Evolutionary conservation across 1,140 invertebrate genomes (phyloP), one percentile per base, ranked within the genome.

Genomic region (Conus ventricosus): DNA sequence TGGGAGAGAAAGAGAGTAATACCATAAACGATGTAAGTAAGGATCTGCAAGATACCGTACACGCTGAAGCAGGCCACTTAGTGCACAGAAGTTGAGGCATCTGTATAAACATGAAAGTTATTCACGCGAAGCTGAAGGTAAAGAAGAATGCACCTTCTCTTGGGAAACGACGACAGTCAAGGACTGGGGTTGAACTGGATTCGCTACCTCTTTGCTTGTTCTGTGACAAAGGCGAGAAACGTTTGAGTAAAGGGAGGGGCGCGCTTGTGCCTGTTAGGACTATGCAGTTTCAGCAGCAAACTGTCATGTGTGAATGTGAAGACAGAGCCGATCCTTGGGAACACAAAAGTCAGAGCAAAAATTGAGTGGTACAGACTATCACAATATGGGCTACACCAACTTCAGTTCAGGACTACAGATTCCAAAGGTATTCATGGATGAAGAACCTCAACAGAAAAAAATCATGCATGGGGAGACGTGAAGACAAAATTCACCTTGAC

Each of bases 211-310:
- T n/a, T 51, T 53, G 80, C 23, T 81, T 81, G 39, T 81, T 81
- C 80, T 81, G 80, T 81, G 27, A 81, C 39, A 81, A 81, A 81
- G 80, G 80, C 25, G 5, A 81, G 25, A 81, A 39, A 54, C 2
- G 80, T n/a, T 27, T 81, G 53, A 81, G 23, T 27, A 81, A 81
- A 53, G 23, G 53, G 11, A 81, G 10, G 3, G 39, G 25, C 17
- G 1, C 10, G 5, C 80, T 39, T 53, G 23, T 81, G 23, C 80
- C 80, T 53, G 80, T 81, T 23, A 53, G 23, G 10, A 81, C 80
- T 81, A 51, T 54, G 80, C 8, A 81, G 60, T 39, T 39, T 39
- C 39, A 3, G 39, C 39, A 3, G 39, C 39, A 39, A 39, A 39
- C 39, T 39, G 39, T 39, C 39, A 39, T 39, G 39, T 39, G 39